Base-by-base conservation (phyloP, 2,113 vertebrate genomes). In the Oncorhynchus kisutch region DNA sequence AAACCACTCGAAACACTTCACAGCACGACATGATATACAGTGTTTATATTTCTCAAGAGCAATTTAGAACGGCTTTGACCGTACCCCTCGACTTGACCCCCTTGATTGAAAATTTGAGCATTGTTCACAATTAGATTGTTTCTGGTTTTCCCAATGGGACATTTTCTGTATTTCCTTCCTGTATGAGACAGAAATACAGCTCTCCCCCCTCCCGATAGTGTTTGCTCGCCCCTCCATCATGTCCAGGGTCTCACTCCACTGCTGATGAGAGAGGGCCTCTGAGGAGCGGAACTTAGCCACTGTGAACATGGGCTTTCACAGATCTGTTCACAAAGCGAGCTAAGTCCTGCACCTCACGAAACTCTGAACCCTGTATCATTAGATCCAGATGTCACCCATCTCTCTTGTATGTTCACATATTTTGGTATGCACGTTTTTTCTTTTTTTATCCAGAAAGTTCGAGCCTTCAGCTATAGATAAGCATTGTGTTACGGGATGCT, bases 211-310 rank as follows among this genome's bases (percentile, higher is more conserved):
- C 9, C 8, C 29, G 22, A 51, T 29, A 54, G 24, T 73, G 72
- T 60, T 27, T n/a, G 14, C 16, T 25, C 0, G 18, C 22, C 78
- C 49, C 70, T 66, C 71, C 31, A 65, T 67, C 34, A 71, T 16
- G 9, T 25, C 8, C 68, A 70, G n/a, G 11, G 31, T 49, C 68
- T 22, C 68, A 70, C 11, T 68, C 72, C 34, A 31, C 49, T 60
- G 60, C 22, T 20, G 31, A 77, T 73, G 71, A 14, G 74, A 62
- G 77, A 34, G 29, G 29, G 7, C 76, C 91, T 90, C 92, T 84
- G 90, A 93, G 91, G 86, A 89, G 94, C 94, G 94, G 94, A 95
- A 95, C 94, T 95, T 95, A 95, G 94, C 94, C 94, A 95, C 94
- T 95, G 94, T 95, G 94, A 95, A 95, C 94, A 95, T 85, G 81